Base-by-base conservation (phyloP, 1,140 invertebrate genomes). In the Nebria ingens region DNA sequence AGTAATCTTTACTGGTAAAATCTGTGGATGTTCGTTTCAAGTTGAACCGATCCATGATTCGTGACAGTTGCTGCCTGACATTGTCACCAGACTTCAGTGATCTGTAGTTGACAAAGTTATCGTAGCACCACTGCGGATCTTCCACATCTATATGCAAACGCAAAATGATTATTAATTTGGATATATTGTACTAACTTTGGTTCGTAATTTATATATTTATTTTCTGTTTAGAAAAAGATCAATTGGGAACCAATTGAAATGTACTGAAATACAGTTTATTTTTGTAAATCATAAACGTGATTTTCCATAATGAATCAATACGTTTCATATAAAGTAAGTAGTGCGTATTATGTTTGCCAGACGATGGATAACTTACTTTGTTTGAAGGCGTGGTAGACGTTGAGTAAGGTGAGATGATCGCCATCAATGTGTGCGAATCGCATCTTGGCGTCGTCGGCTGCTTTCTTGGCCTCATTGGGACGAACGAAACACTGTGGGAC, bases 401-500 rank as follows among this genome's bases (percentile, higher is more conserved):
- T 86, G 64, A 97, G 76, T 68, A 99, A 74, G 59, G 96, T 85
- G 73, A 99, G 79, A 72, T 99, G 97, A 76, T 99, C 97, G 19
- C 97, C 97, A 75, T 99, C 97, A 63, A 99, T 97, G 76, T 99
- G 97, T 0, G 97, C 96, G 74, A 99, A 99, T 55, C 95, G 79
- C 87, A 97, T 95, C 80, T 99, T 99, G 59, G 96, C 91, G 72
- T 99, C 96, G 72, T 99, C 97, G 2, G 97, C 95, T 50, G 93
- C 92, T 72, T 98, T 98, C 76, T 97, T 94, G n/a, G 90, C 89
- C 74, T 99, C 97, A 73, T 96, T 96, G 23, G 97, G 97, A 68
- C 97, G 83, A 56, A 99, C 91, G 81, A 99, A 99, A 77, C 95
- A 98, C 83, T 99, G 96, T 67, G 97, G 95, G 74, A 99, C 97